phyloP scores from a whole-genome alignment of 2,888 invertebrate genomes.

The Bhutanitis thaidina region DNA sequence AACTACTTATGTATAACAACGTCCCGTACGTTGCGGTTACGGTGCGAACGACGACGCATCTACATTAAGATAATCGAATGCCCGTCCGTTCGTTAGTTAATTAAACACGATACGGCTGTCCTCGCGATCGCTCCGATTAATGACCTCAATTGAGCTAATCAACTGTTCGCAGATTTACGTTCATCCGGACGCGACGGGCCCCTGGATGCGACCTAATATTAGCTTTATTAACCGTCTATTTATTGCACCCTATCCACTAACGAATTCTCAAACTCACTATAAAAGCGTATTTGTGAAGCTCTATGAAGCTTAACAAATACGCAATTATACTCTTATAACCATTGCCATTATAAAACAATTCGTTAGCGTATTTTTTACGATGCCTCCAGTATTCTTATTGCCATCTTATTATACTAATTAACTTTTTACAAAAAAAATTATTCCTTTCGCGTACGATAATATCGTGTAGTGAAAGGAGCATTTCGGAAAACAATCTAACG shows the following conservation, averaged over 20 bases:
- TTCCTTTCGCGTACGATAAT: background rate
- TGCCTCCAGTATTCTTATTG: background rate
- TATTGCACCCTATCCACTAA: slow-evolving; percentile 25
- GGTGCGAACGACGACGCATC: slow-evolving; percentile 40
- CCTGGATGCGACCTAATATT: slow-evolving; percentile 34
- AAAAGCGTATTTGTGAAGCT: no score
- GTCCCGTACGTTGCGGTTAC: no score
- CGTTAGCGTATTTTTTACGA: background rate
- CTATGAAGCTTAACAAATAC: background rate
- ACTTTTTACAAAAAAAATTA: background rate
- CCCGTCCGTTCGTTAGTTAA: slow-evolving; percentile 71
- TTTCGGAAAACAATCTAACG: slow-evolving; percentile 36
- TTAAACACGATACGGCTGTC: slow-evolving; percentile 72
- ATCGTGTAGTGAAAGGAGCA: slow-evolving; percentile 14
- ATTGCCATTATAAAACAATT: background rate
- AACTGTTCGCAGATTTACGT: slow-evolving; percentile 66
- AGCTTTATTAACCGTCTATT: slow-evolving; percentile 37
- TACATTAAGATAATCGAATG: slow-evolving; percentile 67
- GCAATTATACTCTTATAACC: background rate
- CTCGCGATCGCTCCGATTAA: slow-evolving; percentile 65
- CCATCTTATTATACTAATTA: background rate
- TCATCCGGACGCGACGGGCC: slow-evolving; percentile 29
- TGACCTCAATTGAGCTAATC: slow-evolving; percentile 73
- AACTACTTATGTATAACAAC: slow-evolving; percentile 18
- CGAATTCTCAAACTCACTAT: background rate